Conservation (phyloP, 2,113 vertebrate species). For the Takifugu bimaculatus region DNA sequence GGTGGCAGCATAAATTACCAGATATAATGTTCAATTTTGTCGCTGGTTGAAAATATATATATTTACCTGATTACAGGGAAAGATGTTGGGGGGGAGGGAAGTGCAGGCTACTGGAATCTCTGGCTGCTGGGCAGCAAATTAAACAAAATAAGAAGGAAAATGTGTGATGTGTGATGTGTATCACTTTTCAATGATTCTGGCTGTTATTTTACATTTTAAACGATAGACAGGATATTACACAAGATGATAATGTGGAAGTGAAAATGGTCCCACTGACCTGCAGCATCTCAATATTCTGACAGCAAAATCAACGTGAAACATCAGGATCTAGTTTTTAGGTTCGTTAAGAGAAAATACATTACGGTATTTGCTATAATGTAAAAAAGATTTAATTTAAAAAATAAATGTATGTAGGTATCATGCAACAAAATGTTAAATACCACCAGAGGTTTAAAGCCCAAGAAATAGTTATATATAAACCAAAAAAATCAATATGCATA, state of each 20-base stretch:
- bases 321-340: too few species aligned
- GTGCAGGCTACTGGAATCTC: conserved; percentile 38
- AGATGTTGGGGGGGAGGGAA: conserved; percentile 19
- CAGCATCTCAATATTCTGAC: too few species aligned
- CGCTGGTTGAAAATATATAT: not conserved
- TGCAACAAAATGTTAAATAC: too few species aligned
- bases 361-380: too few species aligned
- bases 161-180: not conserved
- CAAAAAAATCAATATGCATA: too few species aligned
- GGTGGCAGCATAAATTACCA: conserved; percentile 22
- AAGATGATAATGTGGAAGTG: not conserved
- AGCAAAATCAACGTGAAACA: too few species aligned
- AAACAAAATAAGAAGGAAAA: not conserved
- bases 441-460: too few species aligned
- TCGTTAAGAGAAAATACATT: too few species aligned
- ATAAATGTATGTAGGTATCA: too few species aligned
- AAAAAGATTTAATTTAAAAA: too few species aligned
- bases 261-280: too few species aligned
- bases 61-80: conserved; percentile 4
- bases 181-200: not conserved
- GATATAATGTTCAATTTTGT: conserved; percentile 1
- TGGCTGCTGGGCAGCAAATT: conserved; percentile 57
- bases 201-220: not conserved
- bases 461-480: too few species aligned
- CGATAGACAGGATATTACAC: not conserved